phyloP scores from a whole-genome alignment of 2,888 invertebrate species.

The Sphaeridia pumilis region DNA sequence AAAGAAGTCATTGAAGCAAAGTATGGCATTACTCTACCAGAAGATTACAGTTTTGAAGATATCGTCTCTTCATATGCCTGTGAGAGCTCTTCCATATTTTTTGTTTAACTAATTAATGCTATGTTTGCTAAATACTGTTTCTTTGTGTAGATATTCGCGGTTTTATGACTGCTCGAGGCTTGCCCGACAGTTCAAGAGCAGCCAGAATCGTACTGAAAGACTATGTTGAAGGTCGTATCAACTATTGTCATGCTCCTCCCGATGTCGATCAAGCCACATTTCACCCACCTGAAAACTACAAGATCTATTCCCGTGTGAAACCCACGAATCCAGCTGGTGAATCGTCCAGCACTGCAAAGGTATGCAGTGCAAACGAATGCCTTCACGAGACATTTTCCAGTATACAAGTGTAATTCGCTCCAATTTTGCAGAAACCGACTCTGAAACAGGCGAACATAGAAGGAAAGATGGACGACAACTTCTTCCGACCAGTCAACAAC shows the following conservation, averaged over 20 bases:
- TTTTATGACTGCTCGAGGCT: constrained; percentile 86
- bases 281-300: constrained; percentile 33
- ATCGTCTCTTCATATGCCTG: constrained; percentile 84
- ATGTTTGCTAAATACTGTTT: no score
- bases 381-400: not conserved
- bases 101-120: no score
- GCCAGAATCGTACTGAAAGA: constrained; percentile 85
- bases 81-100: no score
- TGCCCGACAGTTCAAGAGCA: constrained; percentile 85
- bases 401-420: no score
- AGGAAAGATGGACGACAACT: constrained; percentile 22
- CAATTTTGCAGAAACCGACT: constrained; percentile 16
- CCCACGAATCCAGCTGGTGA: no score
- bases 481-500: constrained; percentile 17
- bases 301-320: no score
- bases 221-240: constrained; percentile 71
- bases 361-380: no score
- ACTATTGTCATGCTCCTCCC: constrained; percentile 75
- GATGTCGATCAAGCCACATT: constrained; percentile 51
- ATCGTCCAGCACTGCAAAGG: no score
- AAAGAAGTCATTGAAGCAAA: constrained; percentile 55
- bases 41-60: constrained; percentile 54
- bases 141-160: constrained; percentile 81
- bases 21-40: constrained; percentile 67
- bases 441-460: constrained; percentile 19